phyloP scores from a whole-genome alignment of 2,888 invertebrate species.

The Timema cristinae region DNA sequence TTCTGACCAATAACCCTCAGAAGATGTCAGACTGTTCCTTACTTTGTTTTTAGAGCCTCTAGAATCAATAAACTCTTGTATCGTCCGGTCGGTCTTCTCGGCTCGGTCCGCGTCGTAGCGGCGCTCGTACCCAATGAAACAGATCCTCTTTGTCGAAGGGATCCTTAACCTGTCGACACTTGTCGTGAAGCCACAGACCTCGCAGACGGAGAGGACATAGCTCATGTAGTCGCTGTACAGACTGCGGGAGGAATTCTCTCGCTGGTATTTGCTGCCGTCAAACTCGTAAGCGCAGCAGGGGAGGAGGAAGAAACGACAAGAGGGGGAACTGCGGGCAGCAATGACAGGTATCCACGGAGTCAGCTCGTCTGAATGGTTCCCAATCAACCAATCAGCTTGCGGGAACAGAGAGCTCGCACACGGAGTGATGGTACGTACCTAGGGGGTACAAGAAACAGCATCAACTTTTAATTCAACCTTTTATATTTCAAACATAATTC shows the following conservation, averaged over 20 bases:
- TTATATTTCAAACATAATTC: no score
- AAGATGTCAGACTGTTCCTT: not conserved
- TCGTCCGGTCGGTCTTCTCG: conserved; percentile 43
- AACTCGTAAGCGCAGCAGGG: conserved; percentile 96
- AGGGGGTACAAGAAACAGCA: conserved; percentile 36
- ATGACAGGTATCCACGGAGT: conserved; percentile 98
- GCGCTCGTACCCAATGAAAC: conserved; percentile 61
- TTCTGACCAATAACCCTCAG: conserved; percentile 37
- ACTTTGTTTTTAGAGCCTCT: conserved; percentile 25
- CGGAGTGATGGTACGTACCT: conserved; percentile 66
- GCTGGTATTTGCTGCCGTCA: conserved; percentile 76
- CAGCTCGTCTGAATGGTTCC: conserved; percentile 98
- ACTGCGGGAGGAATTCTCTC: conserved; percentile 64
- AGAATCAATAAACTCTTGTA: conserved; percentile 48
- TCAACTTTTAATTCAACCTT: no score
- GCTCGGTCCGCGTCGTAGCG: conserved; percentile 45
- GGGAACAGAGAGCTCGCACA: conserved; percentile 63
- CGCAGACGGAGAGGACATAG: conserved; percentile 59
- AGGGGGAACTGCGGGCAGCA: conserved; percentile 70
- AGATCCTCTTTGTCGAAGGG: conserved; percentile 92
- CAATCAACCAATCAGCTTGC: conserved; percentile 88
- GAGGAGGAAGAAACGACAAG: conserved; percentile 79
- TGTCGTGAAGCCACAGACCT: conserved; percentile 69
- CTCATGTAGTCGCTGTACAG: conserved; percentile 72
- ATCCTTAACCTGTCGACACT: conserved; percentile 83